Percentiles rank a stretch among this genome's conserved stretches.
Evolutionary conservation across 2,888 invertebrate species (phyloP).

Genomic region (Dyspetes luteomarginatus): DNA sequence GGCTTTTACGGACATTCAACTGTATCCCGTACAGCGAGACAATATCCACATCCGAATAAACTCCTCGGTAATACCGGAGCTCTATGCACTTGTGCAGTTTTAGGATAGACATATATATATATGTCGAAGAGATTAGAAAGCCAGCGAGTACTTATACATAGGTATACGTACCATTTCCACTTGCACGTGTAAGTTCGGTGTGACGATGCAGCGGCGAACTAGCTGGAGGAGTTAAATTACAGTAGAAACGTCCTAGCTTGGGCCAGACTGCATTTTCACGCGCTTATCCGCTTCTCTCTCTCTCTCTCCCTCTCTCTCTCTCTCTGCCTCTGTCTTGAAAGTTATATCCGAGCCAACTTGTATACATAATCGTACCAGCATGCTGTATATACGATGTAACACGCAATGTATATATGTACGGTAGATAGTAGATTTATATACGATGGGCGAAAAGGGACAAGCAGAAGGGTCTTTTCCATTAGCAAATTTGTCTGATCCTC

Average conservation of each 20-base stretch:
- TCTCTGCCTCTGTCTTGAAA: conserved; percentile 7
- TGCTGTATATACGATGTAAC: not conserved
- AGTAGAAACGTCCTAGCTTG: conserved; percentile 56
- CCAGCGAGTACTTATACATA: conserved; percentile 22
- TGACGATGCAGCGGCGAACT: conserved; percentile 17
- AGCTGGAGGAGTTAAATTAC: conserved; percentile 48
- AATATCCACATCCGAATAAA: conserved; percentile 37
- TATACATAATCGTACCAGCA: not conserved
- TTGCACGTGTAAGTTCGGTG: conserved; percentile 41
- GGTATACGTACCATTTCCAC: conserved; percentile 37
- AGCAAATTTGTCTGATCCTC: conserved; percentile 68
- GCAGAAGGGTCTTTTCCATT: conserved; percentile 62
- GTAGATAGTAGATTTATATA: conserved; percentile 30
- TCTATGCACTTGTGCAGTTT: not conserved
- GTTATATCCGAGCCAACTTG: conserved; percentile 33
- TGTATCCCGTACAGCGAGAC: conserved; percentile 11
- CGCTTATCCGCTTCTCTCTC: not conserved
- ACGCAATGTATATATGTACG: conserved; percentile 28
- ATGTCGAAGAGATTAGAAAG: conserved; percentile 59
- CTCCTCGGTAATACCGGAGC: conserved; percentile 24
- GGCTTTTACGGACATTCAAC: too few species aligned
- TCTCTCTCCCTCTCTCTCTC: not conserved
- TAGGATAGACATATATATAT: conserved; percentile 13
- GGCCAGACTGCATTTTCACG: conserved; percentile 50
- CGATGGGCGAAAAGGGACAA: not conserved